Evolutionary conservation across 2,888 invertebrate genomes (phyloP), one percentile per base, ranked within the genome.

Genomic region (Apotomis turbidana): DNA sequence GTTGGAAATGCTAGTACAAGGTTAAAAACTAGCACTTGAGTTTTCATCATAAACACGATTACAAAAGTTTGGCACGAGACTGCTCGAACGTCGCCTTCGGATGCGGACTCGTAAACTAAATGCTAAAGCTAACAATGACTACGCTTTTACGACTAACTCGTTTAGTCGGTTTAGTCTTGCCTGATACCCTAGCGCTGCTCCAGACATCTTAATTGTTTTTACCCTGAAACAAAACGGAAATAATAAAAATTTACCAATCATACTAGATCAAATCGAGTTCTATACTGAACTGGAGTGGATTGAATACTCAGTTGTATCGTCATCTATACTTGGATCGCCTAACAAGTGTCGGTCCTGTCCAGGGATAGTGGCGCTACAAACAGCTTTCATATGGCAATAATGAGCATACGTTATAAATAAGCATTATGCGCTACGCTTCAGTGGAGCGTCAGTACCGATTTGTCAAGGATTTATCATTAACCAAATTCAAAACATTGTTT

Each of bases 61-160:
- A 78, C 76, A 78, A 76, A 75, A 77, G 72, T 79, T 85, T 86
- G 87, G 86, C 87, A 87, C 86, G 77, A 84, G 78, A 78, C 79
- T 82, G 83, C 87, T 83, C 81, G 75, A 80, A 83, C 83, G 81
- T 77, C 74, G 73, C 71, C 74, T 68, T 80, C 77, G 75, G 73
- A 72, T 70, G 64, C 77, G 77, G 79, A 75, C 77, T 77, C 79
- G 78, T 75, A 81, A 86, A 83, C 76, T 78, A 83, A 82, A 79
- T 69, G 81, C 87, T 91, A 90, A 89, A 87, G 84, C 89, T 91
- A 90, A 84, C 78, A 87, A 87, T 90, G 90, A 91, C 91, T 91
- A 91, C 81, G 79, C 82, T 78, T 81, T 81, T 88, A 84, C 84
- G 82, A 86, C 83, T 84, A 81, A 81, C 55, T 68, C 76, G 78